These are phyloP conservation scores for Epizoanthus rinbou DNA, from an alignment of 92 coral and sea anemone species.

Conservation along the genomic window DNA sequence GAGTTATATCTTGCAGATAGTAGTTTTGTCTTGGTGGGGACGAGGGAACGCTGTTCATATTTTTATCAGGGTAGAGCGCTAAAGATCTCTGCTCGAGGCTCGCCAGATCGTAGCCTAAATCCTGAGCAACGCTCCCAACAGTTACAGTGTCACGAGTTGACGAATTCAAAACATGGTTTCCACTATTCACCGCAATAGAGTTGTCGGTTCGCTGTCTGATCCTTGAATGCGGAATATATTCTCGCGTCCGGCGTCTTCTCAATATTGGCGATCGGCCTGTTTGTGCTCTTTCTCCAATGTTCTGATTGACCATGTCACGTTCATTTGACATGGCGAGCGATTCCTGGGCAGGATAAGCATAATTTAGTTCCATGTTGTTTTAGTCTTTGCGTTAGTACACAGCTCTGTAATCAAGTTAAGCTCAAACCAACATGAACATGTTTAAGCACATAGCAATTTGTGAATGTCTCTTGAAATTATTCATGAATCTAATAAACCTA, in stretches of 20 bases:
- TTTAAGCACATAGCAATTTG: background rate
- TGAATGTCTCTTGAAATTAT: background rate
- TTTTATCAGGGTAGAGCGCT: constrained; percentile 59
- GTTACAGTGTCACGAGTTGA: constrained; percentile 28
- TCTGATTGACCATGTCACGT: constrained; percentile 51
- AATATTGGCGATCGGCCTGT: constrained; percentile 77
- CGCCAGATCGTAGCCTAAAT: constrained; percentile 30
- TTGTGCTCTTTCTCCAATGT: constrained; percentile 67
- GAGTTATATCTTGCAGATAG: constrained; percentile 44
- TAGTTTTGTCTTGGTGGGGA: constrained; percentile 22
- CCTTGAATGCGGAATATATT: constrained; percentile 76
- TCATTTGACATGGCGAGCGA: constrained; percentile 49
- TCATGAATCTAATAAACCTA: background rate
- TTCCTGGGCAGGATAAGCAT: constrained; percentile 1
- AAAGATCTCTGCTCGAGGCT: constrained; percentile 38
- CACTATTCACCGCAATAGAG: constrained; percentile 16
- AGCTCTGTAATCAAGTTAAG: background rate
- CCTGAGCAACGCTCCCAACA: too few species aligned
- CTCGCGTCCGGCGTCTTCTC: constrained; percentile 77
- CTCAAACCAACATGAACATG: background rate
- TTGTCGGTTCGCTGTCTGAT: constrained; percentile 41
- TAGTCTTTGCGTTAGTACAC: background rate
- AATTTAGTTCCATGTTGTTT: background rate
- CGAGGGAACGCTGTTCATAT: constrained; percentile 56
- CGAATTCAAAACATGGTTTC: constrained; percentile 23